phyloP scores from a whole-genome alignment of 2,888 invertebrate species.

The Argyra leucocephala region DNA sequence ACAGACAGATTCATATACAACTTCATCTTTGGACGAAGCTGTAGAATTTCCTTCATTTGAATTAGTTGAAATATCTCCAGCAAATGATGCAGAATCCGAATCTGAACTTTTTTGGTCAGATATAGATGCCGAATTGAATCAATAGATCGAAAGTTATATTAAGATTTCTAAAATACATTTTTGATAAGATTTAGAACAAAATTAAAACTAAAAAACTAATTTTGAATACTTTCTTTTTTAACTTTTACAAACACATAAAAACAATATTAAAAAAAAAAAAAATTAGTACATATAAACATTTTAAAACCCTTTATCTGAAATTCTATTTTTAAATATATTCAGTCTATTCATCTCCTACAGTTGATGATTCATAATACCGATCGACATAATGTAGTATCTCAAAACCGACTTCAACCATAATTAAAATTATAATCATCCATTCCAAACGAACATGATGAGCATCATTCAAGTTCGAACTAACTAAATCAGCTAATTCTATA shows the following conservation, averaged over 20 bases:
- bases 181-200: no score
- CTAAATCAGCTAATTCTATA: conserved; percentile 78
- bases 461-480: conserved; percentile 84
- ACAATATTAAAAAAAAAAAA: background rate
- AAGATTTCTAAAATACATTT: background rate
- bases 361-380: conserved; percentile 42
- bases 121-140: conserved; percentile 48
- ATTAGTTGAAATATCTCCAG: conserved; percentile 36
- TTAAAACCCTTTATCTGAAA: no score
- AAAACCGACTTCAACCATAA: conserved; percentile 88
- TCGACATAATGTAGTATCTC: conserved; percentile 70
- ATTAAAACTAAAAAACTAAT: background rate
- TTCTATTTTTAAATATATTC: background rate
- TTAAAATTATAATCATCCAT: conserved; percentile 94
- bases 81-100: conserved; percentile 47
- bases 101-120: conserved; percentile 54
- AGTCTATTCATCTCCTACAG: background rate
- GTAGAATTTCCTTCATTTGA: conserved; percentile 37
- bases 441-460: conserved; percentile 86
- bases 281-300: no score
- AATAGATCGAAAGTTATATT: background rate
- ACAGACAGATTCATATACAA: conserved; percentile 27
- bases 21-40: conserved; percentile 32
- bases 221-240: background rate
- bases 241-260: background rate